Evolutionary conservation across 2,888 invertebrate genomes (phyloP).

Genomic region (Amiota minor): DNA sequence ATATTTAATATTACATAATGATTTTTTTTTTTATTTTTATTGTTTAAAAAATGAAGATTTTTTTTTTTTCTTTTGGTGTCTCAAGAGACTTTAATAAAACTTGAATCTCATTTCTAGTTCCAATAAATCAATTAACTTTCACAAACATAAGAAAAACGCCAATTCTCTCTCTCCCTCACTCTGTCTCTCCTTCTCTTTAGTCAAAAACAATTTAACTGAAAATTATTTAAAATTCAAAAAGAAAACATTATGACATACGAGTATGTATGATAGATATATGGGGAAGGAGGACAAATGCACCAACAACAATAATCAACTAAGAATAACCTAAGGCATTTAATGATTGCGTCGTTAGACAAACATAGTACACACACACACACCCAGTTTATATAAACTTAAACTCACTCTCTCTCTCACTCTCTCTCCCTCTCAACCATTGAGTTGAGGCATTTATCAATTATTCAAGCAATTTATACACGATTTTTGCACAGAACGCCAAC

Average conservation of each 20-base stretch:
- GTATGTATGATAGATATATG: background rate
- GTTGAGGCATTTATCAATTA: slow-evolving; percentile 56
- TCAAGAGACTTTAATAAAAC: too few relatives aligned
- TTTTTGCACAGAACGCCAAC: slow-evolving; percentile 49
- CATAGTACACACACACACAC: slow-evolving; percentile 30
- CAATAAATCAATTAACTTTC: too few relatives aligned
- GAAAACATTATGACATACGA: slow-evolving; percentile 53
- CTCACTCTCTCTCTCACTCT: slow-evolving; percentile 21
- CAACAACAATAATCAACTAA: too few relatives aligned
- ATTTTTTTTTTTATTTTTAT: too few relatives aligned
- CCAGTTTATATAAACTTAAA: slow-evolving; percentile 18
- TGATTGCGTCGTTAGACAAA: slow-evolving; percentile 50
- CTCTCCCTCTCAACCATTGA: background rate
- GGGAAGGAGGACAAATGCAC: too few relatives aligned
- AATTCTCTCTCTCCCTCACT: too few relatives aligned
- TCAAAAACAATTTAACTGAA: slow-evolving; percentile 37
- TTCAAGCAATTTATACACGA: slow-evolving; percentile 60
- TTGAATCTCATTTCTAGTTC: too few relatives aligned
- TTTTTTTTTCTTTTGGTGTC: too few relatives aligned
- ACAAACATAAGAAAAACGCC: too few relatives aligned
- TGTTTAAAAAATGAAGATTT: too few relatives aligned
- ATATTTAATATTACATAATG: too few relatives aligned
- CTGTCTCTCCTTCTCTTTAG: too few relatives aligned
- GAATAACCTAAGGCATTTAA: slow-evolving; percentile 51
- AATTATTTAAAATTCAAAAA: slow-evolving; percentile 56